Evolutionary conservation across 2,888 invertebrate genomes (phyloP).

Genomic region (Escarpia spicata): DNA sequence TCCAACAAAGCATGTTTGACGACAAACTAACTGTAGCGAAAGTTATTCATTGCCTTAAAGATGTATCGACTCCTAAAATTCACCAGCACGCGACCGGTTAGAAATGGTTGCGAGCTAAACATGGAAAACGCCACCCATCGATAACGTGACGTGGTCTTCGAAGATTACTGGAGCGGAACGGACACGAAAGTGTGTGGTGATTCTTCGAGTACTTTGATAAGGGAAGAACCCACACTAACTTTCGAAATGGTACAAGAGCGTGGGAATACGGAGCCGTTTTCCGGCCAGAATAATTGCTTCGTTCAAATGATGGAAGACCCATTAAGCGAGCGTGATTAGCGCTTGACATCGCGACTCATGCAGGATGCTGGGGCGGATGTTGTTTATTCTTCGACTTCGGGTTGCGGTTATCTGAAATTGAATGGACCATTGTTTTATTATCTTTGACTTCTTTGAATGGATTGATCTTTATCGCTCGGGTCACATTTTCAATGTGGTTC

Average conservation of each 20-base stretch:
- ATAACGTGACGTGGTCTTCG: background rate
- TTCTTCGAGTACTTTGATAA: background rate
- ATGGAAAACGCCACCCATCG: background rate
- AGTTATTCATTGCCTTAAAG: background rate
- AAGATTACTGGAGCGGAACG: slow-evolving; percentile 16
- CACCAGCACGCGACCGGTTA: background rate
- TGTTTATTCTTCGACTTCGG: background rate
- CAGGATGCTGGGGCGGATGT: background rate
- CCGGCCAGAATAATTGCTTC: background rate
- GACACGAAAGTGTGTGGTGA: background rate
- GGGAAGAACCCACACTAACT: background rate
- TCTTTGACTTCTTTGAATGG: background rate
- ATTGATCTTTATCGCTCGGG: background rate
- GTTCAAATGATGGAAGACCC: background rate
- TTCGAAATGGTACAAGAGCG: background rate
- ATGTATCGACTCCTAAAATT: background rate
- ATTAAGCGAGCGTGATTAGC: background rate
- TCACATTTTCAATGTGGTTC: slow-evolving; percentile 13
- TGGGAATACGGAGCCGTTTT: background rate
- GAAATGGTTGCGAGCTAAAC: background rate
- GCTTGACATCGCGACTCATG: background rate
- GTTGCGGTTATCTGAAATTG: background rate
- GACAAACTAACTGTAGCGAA: background rate
- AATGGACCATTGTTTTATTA: slow-evolving; percentile 1
- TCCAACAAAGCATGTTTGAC: background rate